Percentiles rank a stretch among this genome's conserved stretches.
These are phyloP conservation scores for Calidris pugnax DNA, from an alignment of 2,113 vertebrate species.

Conservation along the genomic window DNA sequence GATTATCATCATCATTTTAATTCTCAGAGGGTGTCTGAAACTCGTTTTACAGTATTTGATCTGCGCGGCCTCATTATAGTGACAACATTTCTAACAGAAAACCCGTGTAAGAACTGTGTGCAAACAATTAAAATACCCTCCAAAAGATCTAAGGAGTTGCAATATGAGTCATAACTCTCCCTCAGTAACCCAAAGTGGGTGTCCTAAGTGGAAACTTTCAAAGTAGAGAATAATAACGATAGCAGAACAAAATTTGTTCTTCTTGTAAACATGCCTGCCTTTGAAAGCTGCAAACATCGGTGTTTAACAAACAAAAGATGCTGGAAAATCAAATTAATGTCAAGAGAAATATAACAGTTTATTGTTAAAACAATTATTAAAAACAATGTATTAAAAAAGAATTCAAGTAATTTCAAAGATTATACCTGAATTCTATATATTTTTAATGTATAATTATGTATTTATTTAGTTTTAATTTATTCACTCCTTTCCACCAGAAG, in stretches of 20 bases:
- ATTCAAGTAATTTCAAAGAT: neutral
- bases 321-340: slow-evolving; percentile 32
- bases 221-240: fast-evolving
- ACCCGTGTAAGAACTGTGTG: neutral
- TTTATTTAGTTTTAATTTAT: neutral
- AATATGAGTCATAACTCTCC: neutral
- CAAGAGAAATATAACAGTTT: neutral
- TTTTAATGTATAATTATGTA: neutral
- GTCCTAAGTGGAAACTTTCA: neutral
- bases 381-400: neutral
- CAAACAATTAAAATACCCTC: neutral
- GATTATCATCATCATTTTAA: slow-evolving; percentile 19
- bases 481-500: neutral
- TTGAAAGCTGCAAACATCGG: neutral
- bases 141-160: neutral
- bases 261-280: neutral
- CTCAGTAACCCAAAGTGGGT: neutral
- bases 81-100: neutral
- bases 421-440: neutral
- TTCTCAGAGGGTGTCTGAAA: slow-evolving; percentile 1
- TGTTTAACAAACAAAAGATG: neutral
- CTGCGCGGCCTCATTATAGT: neutral
- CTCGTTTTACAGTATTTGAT: neutral
- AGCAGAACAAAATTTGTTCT: neutral
- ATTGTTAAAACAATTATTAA: neutral